Evolutionary conservation across 1,140 invertebrate species (phyloP).

Genomic region (Drosophila nebulosa): DNA sequence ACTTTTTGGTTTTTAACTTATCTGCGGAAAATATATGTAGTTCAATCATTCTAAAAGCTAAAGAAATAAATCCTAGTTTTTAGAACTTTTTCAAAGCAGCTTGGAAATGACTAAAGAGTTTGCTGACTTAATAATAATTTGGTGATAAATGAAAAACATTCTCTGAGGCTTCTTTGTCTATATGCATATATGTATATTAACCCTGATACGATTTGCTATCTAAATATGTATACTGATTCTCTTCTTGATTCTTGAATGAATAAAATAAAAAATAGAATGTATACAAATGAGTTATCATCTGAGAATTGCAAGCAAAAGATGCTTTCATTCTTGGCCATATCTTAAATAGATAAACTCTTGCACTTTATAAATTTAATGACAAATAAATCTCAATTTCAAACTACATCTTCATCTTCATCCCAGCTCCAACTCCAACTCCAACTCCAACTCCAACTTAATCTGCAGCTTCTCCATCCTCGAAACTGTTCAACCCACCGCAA

Average conservation of each 20-base stretch:
- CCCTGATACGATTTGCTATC: not conserved
- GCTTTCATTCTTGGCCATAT: not conserved
- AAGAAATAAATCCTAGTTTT: no score
- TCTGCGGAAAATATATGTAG: no score
- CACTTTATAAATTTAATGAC: not conserved
- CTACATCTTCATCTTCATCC: constrained; percentile 6
- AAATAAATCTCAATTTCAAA: constrained; percentile 16
- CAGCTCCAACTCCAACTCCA: constrained; percentile 22
- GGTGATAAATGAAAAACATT: not conserved
- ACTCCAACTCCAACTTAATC: constrained; percentile 17
- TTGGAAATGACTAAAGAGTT: not conserved
- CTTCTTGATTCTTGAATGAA: no score
- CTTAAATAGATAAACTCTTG: not conserved
- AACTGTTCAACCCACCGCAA: constrained; percentile 9
- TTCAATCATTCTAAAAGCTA: no score
- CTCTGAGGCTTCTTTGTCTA: not conserved
- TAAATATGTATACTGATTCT: not conserved
- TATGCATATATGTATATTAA: not conserved
- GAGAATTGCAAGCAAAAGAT: not conserved
- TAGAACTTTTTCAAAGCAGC: no score
- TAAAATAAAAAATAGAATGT: no score
- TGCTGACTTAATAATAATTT: not conserved
- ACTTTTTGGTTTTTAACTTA: no score
- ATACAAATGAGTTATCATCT: constrained; percentile 3
- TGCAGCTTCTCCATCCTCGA: not conserved